Percentiles rank a stretch among this genome's conserved stretches.
These are phyloP conservation scores for Drosophila parabipectinata DNA, from an alignment of 1,140 invertebrate genomes.

Conservation along the genomic window DNA sequence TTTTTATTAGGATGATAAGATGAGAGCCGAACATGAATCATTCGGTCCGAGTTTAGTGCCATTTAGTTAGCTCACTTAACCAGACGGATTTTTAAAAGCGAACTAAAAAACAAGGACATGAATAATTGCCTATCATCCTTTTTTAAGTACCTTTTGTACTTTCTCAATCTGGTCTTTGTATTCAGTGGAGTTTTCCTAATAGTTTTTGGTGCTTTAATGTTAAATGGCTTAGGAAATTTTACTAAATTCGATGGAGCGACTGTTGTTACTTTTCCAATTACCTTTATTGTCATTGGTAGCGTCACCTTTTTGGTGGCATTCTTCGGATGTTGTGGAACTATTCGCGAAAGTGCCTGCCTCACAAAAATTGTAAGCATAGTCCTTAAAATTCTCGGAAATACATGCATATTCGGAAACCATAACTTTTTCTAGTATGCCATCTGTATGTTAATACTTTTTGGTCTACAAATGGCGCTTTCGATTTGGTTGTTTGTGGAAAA, in stretches of 20 bases:
- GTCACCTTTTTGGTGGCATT: constrained; percentile 91
- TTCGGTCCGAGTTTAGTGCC: neutral
- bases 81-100: neutral
- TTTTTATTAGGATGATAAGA: neutral
- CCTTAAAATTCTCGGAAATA: neutral
- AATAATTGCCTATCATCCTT: constrained; percentile 2
- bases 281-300: constrained; percentile 89
- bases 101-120: neutral
- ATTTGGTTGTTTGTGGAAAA: constrained; percentile 86
- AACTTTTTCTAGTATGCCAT: constrained; percentile 86
- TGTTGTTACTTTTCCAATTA: constrained; percentile 85
- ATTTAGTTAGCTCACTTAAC: neutral
- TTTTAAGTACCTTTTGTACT: constrained; percentile 74
- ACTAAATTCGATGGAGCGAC: constrained; percentile 84
- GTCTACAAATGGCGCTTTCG: constrained; percentile 87
- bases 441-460: constrained; percentile 87
- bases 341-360: constrained; percentile 92
- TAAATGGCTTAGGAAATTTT: constrained; percentile 84
- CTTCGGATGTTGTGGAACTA: constrained; percentile 93
- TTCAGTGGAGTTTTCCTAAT: constrained; percentile 87
- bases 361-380: constrained; percentile 87
- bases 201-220: constrained; percentile 85
- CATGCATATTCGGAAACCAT: neutral
- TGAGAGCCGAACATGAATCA: neutral
- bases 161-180: constrained; percentile 75